A percentile compares a stretch with the other conserved stretches of the same genome.
phyloP scores from a whole-genome alignment of 2,888 invertebrate species.

The Melipona beecheii region DNA sequence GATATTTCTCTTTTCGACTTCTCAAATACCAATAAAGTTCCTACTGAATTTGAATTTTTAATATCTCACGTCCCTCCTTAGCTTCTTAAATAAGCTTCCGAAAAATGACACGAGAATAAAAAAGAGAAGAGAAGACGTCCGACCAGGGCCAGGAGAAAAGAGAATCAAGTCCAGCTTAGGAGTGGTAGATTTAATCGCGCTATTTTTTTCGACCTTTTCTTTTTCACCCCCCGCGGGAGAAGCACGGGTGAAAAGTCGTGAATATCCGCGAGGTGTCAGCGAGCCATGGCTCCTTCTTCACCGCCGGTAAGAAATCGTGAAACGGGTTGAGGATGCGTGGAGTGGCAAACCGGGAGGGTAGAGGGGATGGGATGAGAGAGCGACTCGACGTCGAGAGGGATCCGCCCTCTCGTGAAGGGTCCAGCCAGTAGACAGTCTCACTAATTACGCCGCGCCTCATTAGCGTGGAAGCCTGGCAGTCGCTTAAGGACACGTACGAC shows the following conservation, averaged over 20 bases:
- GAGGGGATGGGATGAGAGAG: conserved; percentile 55
- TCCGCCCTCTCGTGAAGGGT: conserved; percentile 68
- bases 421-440: conserved; percentile 82
- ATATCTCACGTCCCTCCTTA: too few species aligned
- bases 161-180: conserved; percentile 22
- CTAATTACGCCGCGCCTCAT: conserved; percentile 84
- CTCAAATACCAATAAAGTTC: too few species aligned
- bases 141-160: too few species aligned
- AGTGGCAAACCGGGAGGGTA: conserved; percentile 47
- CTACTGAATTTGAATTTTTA: too few species aligned
- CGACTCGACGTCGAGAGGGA: conserved; percentile 71
- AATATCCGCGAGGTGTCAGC: conserved; percentile 50
- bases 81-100: too few species aligned
- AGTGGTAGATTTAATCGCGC: conserved; percentile 47
- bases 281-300: conserved; percentile 45
- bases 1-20: too few species aligned
- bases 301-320: conserved; percentile 61
- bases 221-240: neutral
- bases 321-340: conserved; percentile 68
- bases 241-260: conserved; percentile 43
- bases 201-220: conserved; percentile 11
- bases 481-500: conserved; percentile 78
- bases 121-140: too few species aligned
- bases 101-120: too few species aligned
- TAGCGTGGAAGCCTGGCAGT: conserved; percentile 79